phyloP scores from a whole-genome alignment of 2,888 invertebrate genomes.

The Heliconius sara region DNA sequence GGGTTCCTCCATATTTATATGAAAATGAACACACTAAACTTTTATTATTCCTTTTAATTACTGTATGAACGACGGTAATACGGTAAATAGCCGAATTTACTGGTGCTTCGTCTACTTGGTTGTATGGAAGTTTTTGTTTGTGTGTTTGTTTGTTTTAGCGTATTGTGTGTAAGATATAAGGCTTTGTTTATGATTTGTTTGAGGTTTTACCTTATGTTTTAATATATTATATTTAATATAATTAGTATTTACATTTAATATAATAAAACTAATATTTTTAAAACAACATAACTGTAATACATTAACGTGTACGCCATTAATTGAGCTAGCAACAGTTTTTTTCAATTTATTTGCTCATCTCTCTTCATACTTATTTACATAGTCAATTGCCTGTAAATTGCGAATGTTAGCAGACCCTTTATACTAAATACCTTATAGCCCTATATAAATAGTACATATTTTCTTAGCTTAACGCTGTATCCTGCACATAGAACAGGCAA shows the following conservation, averaged over 20 bases:
- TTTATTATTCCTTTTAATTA: slow-evolving; percentile 24
- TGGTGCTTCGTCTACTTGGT: background rate
- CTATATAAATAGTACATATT: slow-evolving; percentile 10
- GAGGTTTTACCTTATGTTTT: too few relatives aligned
- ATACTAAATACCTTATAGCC: slow-evolving; percentile 47
- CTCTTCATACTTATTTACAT: slow-evolving; percentile 31
- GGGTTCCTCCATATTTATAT: slow-evolving; percentile 31
- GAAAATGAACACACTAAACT: slow-evolving; percentile 25
- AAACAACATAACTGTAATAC: background rate
- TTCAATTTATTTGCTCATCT: slow-evolving; percentile 13
- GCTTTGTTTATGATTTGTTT: background rate
- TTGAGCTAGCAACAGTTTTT: background rate
- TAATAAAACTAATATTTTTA: too few relatives aligned
- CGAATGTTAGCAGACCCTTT: slow-evolving; percentile 41
- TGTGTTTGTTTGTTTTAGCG: background rate
- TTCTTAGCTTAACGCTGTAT: too few relatives aligned
- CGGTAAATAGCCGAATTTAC: slow-evolving; percentile 2
- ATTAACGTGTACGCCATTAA: background rate
- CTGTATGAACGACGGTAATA: background rate
- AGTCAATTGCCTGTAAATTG: slow-evolving; percentile 43
- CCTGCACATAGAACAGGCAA: too few relatives aligned
- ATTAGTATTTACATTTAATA: too few relatives aligned
- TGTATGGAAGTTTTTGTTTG: background rate
- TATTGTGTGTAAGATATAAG: background rate
- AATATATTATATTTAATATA: too few relatives aligned